Evolutionary conservation across 2,113 vertebrate species (phyloP).

Genomic region (Crotalus helleri): DNA sequence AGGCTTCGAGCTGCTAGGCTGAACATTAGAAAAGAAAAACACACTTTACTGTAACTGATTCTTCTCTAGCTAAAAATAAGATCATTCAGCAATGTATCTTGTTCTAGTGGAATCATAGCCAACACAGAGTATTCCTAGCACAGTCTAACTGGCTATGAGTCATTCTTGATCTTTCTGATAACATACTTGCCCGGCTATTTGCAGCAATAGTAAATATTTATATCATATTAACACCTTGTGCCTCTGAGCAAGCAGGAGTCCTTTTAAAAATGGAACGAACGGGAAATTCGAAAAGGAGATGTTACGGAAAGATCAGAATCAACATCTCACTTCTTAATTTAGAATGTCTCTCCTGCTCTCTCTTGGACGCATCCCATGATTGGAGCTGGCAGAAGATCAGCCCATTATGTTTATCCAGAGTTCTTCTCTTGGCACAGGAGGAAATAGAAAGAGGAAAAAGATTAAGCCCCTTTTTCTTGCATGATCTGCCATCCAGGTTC

Average conservation of each 20-base stretch:
- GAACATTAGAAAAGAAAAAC: rapidly evolving
- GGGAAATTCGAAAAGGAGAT: neutral
- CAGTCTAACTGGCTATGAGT: neutral
- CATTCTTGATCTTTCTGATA: neutral
- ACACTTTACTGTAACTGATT: neutral
- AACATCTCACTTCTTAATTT: neutral
- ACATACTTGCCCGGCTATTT: conserved; percentile 6
- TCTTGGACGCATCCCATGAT: neutral
- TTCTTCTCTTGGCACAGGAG: neutral
- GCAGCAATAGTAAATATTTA: conserved; percentile 26
- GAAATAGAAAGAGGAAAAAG: neutral
- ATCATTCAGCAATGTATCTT: neutral
- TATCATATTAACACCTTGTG: neutral
- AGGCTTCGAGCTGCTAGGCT: neutral
- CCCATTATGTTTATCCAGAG: neutral
- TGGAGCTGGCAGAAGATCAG: neutral
- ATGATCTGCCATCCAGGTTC: neutral
- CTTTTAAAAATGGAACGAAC: neutral
- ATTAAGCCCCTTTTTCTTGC: neutral
- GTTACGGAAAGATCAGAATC: neutral
- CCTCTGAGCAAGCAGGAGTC: neutral
- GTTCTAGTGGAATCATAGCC: neutral
- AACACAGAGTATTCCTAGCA: neutral
- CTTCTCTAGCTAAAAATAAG: conserved; percentile 5
- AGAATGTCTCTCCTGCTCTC: neutral